Evolutionary conservation across 2,797 vertebrate species (phyloP), one percentile per base, ranked within the genome.

Genomic region (Brotogeris chrysoptera): DNA sequence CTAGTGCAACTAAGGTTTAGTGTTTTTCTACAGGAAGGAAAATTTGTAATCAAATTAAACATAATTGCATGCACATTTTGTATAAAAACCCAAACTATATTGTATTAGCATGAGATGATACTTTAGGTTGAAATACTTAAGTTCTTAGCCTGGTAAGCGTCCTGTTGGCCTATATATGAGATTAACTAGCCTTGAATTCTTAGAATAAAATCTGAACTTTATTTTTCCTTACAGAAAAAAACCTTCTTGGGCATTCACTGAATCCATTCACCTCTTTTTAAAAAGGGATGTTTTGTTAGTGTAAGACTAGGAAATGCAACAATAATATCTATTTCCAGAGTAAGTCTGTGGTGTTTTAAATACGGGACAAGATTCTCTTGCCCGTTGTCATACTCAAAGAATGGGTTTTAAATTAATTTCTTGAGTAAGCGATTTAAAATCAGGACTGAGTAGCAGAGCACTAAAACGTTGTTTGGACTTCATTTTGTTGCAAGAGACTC

Each of bases 31-130:
- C 69, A 84, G 66, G 68, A 88, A 85, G 84, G 68, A 70, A 49
- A 86, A 97, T 96, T 97, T 96, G 95, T 95, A 95, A 95, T 95
- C 68, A 92, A 94, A 96, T 97, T 97, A 95, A 97, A 97, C 94
- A 70, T 97, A 97, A 97, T 97, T 97, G 89, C 80, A 90, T 49
- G 39, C 57, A 52, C 47, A 88, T 87, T 92, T 81, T 94, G 60
- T 47, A 86, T 96, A 50, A 90, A 95, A 93, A 95, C 92, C 0
- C 59, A 93, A 96, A 94, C 44, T 59, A 46, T 57, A 72, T 70
- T 93, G 60, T 32, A 28, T 68, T 90, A 64, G 25, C 44, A 46
- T 49, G 46, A 80, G 57, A 63, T 13, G 18, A 47, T 65, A 36
- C 27, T 91, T 94, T 38, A 55, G 28, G n/a, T n/a, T 88, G 69